Conservation (phyloP, 2,888 invertebrate genomes). For the Microchrysa polita region DNA sequence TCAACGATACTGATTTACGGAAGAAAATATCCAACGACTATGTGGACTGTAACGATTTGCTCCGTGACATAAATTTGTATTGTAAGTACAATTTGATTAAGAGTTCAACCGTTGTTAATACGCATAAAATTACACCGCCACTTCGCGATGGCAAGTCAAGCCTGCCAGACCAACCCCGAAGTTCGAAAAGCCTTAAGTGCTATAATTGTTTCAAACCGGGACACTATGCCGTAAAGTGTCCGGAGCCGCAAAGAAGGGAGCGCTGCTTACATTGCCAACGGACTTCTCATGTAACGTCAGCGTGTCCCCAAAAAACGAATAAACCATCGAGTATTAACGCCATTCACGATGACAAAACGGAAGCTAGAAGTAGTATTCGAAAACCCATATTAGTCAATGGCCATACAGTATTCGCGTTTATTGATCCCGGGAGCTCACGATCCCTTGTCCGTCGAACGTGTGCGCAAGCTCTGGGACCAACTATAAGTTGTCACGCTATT, state of each 20-base stretch:
- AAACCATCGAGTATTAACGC: too few relatives aligned
- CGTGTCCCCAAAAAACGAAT: too few relatives aligned
- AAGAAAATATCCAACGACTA: too few relatives aligned
- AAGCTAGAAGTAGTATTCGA: not conserved
- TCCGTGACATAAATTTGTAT: too few relatives aligned
- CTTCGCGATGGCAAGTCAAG: too few relatives aligned
- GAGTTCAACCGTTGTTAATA: too few relatives aligned
- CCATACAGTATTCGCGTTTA: not conserved
- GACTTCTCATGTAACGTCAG: not conserved
- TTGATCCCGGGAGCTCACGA: not conserved
- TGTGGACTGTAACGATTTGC: too few relatives aligned
- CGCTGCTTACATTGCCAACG: not conserved
- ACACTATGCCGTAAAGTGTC: not conserved
- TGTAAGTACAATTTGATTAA: too few relatives aligned
- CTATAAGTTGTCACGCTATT: not conserved
- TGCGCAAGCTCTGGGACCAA: not conserved
- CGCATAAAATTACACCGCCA: too few relatives aligned
- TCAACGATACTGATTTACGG: too few relatives aligned
- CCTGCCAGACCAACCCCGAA: not conserved
- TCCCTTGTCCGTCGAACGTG: not conserved
- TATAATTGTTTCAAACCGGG: not conserved
- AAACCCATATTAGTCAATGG: conserved; percentile 3
- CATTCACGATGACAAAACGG: not conserved
- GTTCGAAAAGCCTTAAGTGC: not conserved
- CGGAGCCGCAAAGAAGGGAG: not conserved